Evolutionary conservation across 2,797 vertebrate species (phyloP), one percentile per base, ranked within the genome.

Genomic region (Botia kubotai): DNA sequence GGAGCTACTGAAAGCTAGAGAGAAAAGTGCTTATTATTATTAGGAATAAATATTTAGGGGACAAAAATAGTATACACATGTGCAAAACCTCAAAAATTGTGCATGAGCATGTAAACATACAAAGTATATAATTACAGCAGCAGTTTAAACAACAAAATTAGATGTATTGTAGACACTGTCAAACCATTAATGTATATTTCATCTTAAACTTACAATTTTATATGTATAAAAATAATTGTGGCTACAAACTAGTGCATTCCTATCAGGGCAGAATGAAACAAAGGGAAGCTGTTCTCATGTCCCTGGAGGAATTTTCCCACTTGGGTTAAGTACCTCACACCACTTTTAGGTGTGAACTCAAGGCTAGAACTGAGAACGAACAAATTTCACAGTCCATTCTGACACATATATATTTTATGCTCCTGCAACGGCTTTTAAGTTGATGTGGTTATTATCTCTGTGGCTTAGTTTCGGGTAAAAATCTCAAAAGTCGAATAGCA

Each of bases 311-410:
- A 21, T 10, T 50, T 55, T 23, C 17, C 17, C 57, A 57, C 17
- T 43, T 5, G 57, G 13, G 62, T n/a, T 57, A 21, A 76, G 50
- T 48, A 76, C 8, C 62, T 63, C 14, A 17, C 14, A n/a, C 52
- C 3, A 53, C 17, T n/a, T 63, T 33, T 17, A 33, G 26, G 62
- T 33, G 14, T 70, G 68, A 75, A 79, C 76, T 86, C 82, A 17
- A 23, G 87, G 84, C 86, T 84, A 73, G 88, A 89, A 90, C 87
- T 90, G 86, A 77, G 83, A 79, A 80, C 78, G 80, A 71, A 69
- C 75, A 86, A 86, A 89, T 89, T 90, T 82, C 79, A 69, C 53
- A 73, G 82, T 75, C 21, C 66, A 70, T 55, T 77, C 74, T 63
- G 19, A 62, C 72, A 60, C 65, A 21, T 72, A 23, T 13, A 26